phyloP scores from a whole-genome alignment of 2,888 invertebrate species.

The Eristalis intricaria region DNA sequence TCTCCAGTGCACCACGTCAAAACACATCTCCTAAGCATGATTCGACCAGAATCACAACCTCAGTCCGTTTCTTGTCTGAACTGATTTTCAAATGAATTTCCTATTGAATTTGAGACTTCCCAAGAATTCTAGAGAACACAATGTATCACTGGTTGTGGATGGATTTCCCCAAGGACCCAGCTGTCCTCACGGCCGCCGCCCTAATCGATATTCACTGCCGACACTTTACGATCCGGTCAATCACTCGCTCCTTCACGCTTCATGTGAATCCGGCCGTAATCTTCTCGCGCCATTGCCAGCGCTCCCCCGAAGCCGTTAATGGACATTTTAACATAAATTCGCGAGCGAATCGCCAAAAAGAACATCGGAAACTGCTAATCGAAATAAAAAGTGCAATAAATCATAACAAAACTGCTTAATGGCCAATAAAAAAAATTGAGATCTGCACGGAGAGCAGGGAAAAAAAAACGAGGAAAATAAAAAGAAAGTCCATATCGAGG shows the following conservation, averaged over 20 bases:
- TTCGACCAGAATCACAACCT: too few species aligned
- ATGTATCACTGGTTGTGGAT: too few species aligned
- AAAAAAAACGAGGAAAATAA: not conserved
- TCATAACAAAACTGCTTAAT: constrained; percentile 28
- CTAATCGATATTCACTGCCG: not conserved
- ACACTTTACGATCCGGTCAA: not conserved
- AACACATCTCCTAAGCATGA: too few species aligned
- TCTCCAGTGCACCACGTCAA: too few species aligned
- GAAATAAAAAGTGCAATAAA: constrained; percentile 29
- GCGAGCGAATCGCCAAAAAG: not conserved
- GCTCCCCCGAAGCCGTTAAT: not conserved
- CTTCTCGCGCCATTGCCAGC: not conserved
- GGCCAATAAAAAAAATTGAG: constrained; percentile 29
- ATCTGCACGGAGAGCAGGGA: constrained; percentile 33
- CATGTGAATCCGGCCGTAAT: not conserved
- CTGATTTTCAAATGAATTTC: too few species aligned
- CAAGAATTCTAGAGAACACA: too few species aligned
- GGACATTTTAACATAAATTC: constrained; percentile 13
- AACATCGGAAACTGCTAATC: not conserved
- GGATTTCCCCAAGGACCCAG: too few species aligned
- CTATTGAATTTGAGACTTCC: too few species aligned
- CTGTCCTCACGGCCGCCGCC: not conserved
- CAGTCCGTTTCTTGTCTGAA: too few species aligned
- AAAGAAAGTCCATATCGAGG: not conserved
- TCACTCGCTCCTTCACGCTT: not conserved